Percentiles rank a stretch among this genome's conserved stretches.
Evolutionary conservation across 2,888 invertebrate species (phyloP).

Genomic region (Punctoribates punctum): DNA sequence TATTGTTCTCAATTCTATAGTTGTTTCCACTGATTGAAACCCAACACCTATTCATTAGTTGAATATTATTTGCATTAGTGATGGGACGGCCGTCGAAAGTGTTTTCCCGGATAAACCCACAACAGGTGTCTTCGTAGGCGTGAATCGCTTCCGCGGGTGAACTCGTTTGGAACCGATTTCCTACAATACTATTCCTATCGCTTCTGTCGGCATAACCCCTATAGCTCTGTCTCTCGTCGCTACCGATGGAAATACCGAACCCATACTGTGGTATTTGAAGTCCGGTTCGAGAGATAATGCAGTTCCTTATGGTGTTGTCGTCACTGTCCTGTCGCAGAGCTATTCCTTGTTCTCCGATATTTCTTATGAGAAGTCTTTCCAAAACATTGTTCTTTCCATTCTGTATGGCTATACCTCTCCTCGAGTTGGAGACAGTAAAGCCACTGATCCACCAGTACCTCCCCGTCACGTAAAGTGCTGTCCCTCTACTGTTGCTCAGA

Average conservation of each 20-base stretch:
- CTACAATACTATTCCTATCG: background rate
- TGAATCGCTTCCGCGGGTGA: background rate
- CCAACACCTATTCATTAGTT: constrained; percentile 44
- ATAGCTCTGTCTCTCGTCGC: background rate
- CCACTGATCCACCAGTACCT: constrained; percentile 11
- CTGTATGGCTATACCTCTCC: constrained; percentile 11
- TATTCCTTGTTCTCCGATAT: background rate
- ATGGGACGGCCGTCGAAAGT: background rate
- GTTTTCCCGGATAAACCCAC: constrained; percentile 9
- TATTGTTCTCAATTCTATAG: constrained; percentile 12
- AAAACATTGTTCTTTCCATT: background rate
- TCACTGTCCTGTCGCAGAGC: background rate
- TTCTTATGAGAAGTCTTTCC: background rate
- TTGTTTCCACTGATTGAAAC: constrained; percentile 36
- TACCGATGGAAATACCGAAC: background rate
- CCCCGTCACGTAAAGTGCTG: background rate
- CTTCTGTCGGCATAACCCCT: constrained; percentile 24
- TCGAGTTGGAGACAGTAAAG: background rate
- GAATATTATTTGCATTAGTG: constrained; percentile 29
- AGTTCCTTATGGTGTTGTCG: constrained; percentile 20
- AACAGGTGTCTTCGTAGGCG: constrained; percentile 17
- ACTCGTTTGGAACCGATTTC: constrained; percentile 20
- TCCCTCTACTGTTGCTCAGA: background rate
- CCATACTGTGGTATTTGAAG: background rate
- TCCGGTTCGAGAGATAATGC: constrained; percentile 1